A percentile compares a stretch with the other conserved stretches of the same genome.
These are phyloP conservation scores for Ganaspis sp. DNA, from an alignment of 1,140 invertebrate species.

Conservation along the genomic window DNA sequence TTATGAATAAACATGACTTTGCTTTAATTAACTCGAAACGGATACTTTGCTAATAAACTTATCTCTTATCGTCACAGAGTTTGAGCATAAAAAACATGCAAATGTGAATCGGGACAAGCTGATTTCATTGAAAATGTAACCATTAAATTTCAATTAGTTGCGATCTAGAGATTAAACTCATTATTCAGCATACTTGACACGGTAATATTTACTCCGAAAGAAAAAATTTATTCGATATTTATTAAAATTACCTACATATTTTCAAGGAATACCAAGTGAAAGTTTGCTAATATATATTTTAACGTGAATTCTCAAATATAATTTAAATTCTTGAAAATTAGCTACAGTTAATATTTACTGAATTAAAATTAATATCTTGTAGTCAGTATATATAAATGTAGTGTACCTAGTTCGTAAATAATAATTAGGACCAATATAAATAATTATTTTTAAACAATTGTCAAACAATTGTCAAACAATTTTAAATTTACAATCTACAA, in stretches of 20 bases:
- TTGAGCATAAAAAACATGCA: not conserved
- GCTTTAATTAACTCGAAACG: conserved; percentile 5
- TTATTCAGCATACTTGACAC: conserved; percentile 4
- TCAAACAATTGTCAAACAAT: too few relatives aligned
- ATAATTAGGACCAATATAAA: too few relatives aligned
- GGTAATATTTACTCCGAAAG: not conserved
- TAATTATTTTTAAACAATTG: too few relatives aligned
- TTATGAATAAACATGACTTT: conserved; percentile 6
- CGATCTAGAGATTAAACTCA: not conserved
- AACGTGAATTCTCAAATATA: too few relatives aligned
- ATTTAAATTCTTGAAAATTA: too few relatives aligned
- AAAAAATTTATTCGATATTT: not conserved
- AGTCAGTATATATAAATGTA: too few relatives aligned
- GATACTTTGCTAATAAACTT: conserved; percentile 14
- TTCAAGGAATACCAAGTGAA: not conserved
- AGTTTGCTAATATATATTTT: not conserved
- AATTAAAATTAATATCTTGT: too few relatives aligned
- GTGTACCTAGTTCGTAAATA: too few relatives aligned
- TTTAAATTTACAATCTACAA: too few relatives aligned
- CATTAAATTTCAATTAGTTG: conserved; percentile 14
- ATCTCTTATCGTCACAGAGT: not conserved
- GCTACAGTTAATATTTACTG: too few relatives aligned
- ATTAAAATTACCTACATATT: not conserved
- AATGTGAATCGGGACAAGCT: conserved; percentile 8
- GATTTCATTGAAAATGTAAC: conserved; percentile 10